Evolutionary conservation across 1,140 invertebrate species (phyloP).

Genomic region (Papilio aristodemus): DNA sequence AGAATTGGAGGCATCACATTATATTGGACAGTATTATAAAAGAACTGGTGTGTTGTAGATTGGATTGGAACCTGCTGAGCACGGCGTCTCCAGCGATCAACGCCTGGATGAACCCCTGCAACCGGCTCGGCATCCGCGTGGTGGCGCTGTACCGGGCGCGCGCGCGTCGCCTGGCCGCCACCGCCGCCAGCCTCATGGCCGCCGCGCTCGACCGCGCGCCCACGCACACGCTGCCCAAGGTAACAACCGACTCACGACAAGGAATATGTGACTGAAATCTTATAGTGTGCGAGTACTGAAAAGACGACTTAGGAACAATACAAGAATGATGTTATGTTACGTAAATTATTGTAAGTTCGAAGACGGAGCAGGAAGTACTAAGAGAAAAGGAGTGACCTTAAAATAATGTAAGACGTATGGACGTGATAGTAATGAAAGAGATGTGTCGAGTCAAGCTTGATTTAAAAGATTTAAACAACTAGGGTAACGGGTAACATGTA

Average conservation of each 20-base stretch:
- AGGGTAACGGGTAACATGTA: too few relatives aligned
- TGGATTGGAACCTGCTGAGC: constrained; percentile 98
- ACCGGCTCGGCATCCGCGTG: constrained; percentile 91
- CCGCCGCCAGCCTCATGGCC: constrained; percentile 96
- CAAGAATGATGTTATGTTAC: too few relatives aligned
- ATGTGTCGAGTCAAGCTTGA: too few relatives aligned
- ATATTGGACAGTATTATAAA: not conserved
- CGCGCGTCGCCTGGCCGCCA: constrained; percentile 89
- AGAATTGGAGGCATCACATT: not conserved
- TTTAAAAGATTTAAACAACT: too few relatives aligned
- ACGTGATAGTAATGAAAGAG: too few relatives aligned
- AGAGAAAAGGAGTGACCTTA: too few relatives aligned
- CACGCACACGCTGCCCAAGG: constrained; percentile 92
- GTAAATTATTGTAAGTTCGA: too few relatives aligned
- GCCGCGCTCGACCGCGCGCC: constrained; percentile 93
- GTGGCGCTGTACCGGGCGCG: constrained; percentile 89
- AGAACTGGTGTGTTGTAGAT: constrained; percentile 70
- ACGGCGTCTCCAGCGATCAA: constrained; percentile 97
- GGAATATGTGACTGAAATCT: too few relatives aligned
- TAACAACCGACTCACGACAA: constrained; percentile 61
- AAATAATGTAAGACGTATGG: too few relatives aligned
- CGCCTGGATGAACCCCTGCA: constrained; percentile 98
- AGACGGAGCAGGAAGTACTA: too few relatives aligned
- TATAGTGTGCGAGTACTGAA: too few relatives aligned
- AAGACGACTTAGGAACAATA: too few relatives aligned